Percentiles rank a stretch among this genome's conserved stretches.
Conservation (phyloP, 2,888 invertebrate species). For the Plusia festucae region DNA sequence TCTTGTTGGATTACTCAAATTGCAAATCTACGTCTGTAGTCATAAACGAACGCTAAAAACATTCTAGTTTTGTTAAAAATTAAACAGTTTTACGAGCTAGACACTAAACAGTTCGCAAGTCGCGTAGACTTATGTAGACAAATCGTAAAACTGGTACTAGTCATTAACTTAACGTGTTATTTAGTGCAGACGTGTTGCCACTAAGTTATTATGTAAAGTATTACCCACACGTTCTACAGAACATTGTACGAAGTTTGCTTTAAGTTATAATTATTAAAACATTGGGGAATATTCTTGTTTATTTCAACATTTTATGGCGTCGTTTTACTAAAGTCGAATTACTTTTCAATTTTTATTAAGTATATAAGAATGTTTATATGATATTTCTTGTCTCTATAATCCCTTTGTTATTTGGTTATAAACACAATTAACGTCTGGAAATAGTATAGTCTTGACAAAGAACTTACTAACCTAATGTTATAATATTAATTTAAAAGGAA, state of each 20-base stretch:
- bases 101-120: constrained; percentile 35
- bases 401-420: too few relatives aligned
- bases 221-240: constrained; percentile 13
- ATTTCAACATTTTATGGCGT: neutral
- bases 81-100: constrained; percentile 39
- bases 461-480: too few relatives aligned
- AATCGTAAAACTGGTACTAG: constrained; percentile 49
- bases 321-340: neutral
- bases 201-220: constrained; percentile 33
- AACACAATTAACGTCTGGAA: too few relatives aligned
- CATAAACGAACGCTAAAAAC: constrained; percentile 1
- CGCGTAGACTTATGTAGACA: constrained; percentile 46
- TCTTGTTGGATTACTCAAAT: neutral
- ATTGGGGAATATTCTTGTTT: constrained; percentile 1
- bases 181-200: constrained; percentile 29
- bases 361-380: too few relatives aligned
- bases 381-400: too few relatives aligned
- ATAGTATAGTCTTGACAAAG: too few relatives aligned
- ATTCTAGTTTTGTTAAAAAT: constrained; percentile 37
- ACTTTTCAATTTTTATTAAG: too few relatives aligned
- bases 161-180: constrained; percentile 51
- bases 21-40: neutral
- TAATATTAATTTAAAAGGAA: too few relatives aligned
- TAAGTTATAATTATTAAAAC: neutral
- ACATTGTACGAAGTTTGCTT: neutral